phyloP scores from a whole-genome alignment of 2,797 vertebrate species.

The Clarias fuscus region DNA sequence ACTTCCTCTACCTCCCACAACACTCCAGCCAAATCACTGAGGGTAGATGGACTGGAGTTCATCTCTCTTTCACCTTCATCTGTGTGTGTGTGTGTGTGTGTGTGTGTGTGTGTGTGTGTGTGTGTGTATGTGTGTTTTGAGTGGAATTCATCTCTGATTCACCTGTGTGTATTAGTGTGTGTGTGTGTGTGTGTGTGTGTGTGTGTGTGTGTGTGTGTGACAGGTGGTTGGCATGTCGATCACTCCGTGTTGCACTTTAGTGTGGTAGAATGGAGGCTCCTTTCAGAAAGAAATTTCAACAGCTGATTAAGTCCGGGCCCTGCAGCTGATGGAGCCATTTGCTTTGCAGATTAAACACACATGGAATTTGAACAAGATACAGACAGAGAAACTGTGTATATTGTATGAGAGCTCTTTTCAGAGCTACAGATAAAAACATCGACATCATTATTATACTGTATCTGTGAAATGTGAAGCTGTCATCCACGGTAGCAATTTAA shows the following conservation, averaged over 20 bases:
- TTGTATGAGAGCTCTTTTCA: background rate
- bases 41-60: constrained; percentile 31
- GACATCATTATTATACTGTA: background rate
- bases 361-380: constrained; percentile 11
- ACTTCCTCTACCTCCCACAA: constrained; percentile 35
- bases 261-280: constrained; percentile 32
- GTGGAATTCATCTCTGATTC: too few relatives aligned
- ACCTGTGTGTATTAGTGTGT: background rate
- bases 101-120: background rate
- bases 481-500: background rate
- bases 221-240: constrained; percentile 44
- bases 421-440: constrained; percentile 2
- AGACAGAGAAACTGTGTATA: background rate
- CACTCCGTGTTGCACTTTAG: constrained; percentile 34
- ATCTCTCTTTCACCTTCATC: constrained; percentile 29
- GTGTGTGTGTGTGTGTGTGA: constrained; percentile 37
- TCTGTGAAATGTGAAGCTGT: background rate
- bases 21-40: constrained; percentile 33
- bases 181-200: constrained; percentile 1
- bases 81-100: background rate
- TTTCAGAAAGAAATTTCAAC: constrained; percentile 56
- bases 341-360: constrained; percentile 58
- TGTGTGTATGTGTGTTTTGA: constrained; percentile 16
- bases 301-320: constrained; percentile 56
- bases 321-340: constrained; percentile 53